These are phyloP conservation scores for Odontothrips loti DNA, from an alignment of 2,888 invertebrate species.

Conservation along the genomic window DNA sequence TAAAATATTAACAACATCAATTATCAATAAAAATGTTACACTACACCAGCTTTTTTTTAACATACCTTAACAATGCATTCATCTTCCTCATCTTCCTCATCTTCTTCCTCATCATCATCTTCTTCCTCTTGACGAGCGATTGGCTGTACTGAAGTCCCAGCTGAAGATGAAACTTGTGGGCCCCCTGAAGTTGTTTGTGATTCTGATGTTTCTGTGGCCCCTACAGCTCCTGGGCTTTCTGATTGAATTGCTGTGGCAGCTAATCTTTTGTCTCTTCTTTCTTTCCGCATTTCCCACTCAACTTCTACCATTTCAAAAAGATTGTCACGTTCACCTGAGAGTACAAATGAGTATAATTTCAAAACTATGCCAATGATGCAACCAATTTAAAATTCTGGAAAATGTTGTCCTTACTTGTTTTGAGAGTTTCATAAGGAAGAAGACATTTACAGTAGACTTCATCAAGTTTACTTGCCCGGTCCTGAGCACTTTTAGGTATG, in stretches of 20 bases:
- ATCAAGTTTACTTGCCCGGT: slow-evolving; percentile 76
- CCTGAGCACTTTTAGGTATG: slow-evolving; percentile 72
- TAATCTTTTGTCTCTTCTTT: slow-evolving; percentile 49
- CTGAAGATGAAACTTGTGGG: slow-evolving; percentile 34
- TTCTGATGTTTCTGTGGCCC: no score
- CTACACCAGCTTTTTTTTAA: not conserved
- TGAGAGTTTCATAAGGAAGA: slow-evolving; percentile 80
- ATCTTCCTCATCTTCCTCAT: slow-evolving; percentile 54
- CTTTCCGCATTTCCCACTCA: slow-evolving; percentile 65
- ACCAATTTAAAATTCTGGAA: not conserved
- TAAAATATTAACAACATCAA: no score
- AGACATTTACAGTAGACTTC: slow-evolving; percentile 87
- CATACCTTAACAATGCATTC: slow-evolving; percentile 71
- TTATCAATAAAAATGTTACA: not conserved
- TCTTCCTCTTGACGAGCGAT: slow-evolving; percentile 42
- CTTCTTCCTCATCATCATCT: slow-evolving; percentile 49
- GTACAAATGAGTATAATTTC: slow-evolving; percentile 22
- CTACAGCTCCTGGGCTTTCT: no score
- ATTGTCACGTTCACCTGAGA: slow-evolving; percentile 66
- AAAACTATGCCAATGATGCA: slow-evolving; percentile 7
- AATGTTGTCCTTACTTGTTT: slow-evolving; percentile 53
- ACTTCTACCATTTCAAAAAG: slow-evolving; percentile 68
- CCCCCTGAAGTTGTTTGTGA: no score
- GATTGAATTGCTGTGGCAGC: slow-evolving; percentile 36
- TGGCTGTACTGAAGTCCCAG: slow-evolving; percentile 47